Percentiles rank a stretch among this genome's conserved stretches.
Evolutionary conservation across 2,888 invertebrate species (phyloP).

Genomic region (Euzetes globulus): DNA sequence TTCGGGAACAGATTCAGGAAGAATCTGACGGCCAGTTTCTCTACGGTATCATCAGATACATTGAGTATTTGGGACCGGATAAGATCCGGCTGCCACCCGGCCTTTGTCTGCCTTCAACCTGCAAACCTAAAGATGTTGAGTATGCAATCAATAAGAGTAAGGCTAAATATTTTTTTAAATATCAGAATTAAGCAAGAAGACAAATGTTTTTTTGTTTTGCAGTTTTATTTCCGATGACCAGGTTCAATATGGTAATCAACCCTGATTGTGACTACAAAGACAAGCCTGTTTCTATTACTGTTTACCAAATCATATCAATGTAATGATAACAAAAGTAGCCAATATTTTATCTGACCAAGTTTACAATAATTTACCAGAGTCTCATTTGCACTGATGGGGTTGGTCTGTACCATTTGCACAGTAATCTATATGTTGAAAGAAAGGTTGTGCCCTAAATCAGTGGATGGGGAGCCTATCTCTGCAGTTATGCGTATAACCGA

Average conservation of each 20-base stretch:
- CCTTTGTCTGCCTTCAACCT: neutral
- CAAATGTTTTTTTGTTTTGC: neutral
- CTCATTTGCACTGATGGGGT: neutral
- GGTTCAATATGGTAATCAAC: neutral
- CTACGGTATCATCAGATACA: neutral
- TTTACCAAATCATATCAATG: neutral
- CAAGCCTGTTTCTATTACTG: neutral
- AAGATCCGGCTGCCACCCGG: neutral
- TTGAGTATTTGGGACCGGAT: neutral
- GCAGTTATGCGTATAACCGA: neutral
- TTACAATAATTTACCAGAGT: neutral
- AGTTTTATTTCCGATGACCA: neutral
- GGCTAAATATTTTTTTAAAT: neutral
- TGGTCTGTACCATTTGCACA: neutral
- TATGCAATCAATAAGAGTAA: neutral
- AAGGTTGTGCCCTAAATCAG: neutral
- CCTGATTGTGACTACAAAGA: conserved; percentile 8
- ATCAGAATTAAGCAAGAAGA: neutral
- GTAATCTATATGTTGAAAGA: neutral
- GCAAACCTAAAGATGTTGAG: neutral
- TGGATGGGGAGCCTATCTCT: neutral
- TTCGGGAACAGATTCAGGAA: neutral
- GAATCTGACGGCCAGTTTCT: neutral
- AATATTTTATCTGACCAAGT: too few species aligned
- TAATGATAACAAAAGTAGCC: neutral